Base-by-base conservation (phyloP, 2,113 vertebrate species). In the Caranx melampygus region DNA sequence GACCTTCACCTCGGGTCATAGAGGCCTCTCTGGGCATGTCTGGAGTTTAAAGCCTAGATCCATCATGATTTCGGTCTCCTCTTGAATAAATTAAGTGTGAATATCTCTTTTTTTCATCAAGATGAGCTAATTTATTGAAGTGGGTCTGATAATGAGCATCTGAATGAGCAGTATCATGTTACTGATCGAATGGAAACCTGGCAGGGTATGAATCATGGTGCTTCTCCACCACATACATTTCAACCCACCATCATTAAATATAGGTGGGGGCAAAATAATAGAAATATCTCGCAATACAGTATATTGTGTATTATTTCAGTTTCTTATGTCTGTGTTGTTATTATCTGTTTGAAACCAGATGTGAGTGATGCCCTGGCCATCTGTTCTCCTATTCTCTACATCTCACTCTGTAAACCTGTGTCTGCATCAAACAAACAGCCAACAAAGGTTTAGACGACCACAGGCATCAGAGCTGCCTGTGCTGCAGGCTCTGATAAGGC, bases 401-500 rank as follows among this genome's bases (percentile, higher is more conserved):
- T 42, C 59, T 64, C 78, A 37, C 52, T 76, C 42, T 78, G 21
- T 65, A 72, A 80, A 63, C 42, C 0, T 40, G 20, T 26, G 26
- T 62, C 40, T 31, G 7, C 63, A 45, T 76, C 42, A 72, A 83
- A 58, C 57, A 81, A 78, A 84, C 70, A 4, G 31, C 10, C 66
- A 21, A 71, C 61, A 86, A 70, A 68, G 35, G 20, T 47, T 72
- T 20, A 63, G 13, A 40, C 3, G 9, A 62, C 52, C 49, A 13
- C 34, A 49, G 12, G 37, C 20, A 3, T 18, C 47, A 42, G 18
- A 67, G 42, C 40, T 0, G 5, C 9, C 52, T 44, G 51, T 49
- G 35, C 80, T 84, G 79, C 54, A 1, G 15, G 20, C 5, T 7
- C 67, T 71, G 80, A 85, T 84, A 84, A 83, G 35, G 14, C 20